A percentile compares a stretch with the other conserved stretches of the same genome.
These are phyloP conservation scores for Lypha dubia DNA, from an alignment of 2,888 invertebrate species.

Conservation along the genomic window DNA sequence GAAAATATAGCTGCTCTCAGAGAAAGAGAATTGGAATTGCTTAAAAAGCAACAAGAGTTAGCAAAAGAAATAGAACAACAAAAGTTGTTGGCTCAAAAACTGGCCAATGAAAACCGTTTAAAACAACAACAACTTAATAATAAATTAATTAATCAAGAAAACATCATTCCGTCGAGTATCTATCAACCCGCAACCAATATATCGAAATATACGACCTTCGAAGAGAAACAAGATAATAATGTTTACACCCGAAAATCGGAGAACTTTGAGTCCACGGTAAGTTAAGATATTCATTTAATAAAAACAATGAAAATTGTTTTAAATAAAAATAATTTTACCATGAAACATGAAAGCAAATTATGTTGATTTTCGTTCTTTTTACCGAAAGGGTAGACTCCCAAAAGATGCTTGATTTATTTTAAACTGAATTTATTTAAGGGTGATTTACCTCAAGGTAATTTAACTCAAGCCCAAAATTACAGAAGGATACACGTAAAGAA, in stretches of 20 bases:
- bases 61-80: constrained; percentile 77
- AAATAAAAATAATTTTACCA: neutral
- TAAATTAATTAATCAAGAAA: constrained; percentile 50
- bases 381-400: too few species aligned
- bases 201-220: constrained; percentile 70
- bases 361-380: too few species aligned
- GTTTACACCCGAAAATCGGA: constrained; percentile 72
- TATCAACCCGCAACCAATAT: constrained; percentile 57
- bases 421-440: too few species aligned
- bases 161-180: constrained; percentile 23
- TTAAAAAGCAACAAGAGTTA: constrained; percentile 77
- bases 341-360: neutral
- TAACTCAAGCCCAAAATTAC: too few species aligned
- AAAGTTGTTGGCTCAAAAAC: constrained; percentile 75
- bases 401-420: too few species aligned
- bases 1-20: constrained; percentile 78
- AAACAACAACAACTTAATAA: constrained; percentile 73
- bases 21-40: constrained; percentile 76
- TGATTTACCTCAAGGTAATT: too few species aligned
- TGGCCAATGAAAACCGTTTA: constrained; percentile 75
- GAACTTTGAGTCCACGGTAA: constrained; percentile 74
- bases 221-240: constrained; percentile 74
- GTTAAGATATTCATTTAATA: constrained; percentile 4
- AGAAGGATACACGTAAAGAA: too few species aligned
- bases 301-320: neutral